Evolutionary conservation across 2,113 vertebrate genomes (phyloP), one percentile per base, ranked within the genome.

Genomic region (Semnornis frantzii): DNA sequence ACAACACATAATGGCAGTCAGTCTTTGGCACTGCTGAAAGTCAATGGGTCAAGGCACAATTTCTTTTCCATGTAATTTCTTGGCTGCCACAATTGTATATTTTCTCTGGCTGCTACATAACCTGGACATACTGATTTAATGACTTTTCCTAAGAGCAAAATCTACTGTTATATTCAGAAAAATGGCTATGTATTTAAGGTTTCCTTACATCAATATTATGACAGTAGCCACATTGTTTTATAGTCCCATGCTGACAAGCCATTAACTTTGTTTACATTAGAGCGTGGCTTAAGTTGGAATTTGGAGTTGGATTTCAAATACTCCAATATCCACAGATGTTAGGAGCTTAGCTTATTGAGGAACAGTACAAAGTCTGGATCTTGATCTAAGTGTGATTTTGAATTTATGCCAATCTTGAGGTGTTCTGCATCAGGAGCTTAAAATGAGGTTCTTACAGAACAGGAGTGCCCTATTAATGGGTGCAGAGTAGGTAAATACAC

Each of bases 201-300:
- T 82, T 83, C 89, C 93, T 94, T 96, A 83, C 87, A 93, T 93
- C 95, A 96, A 92, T 97, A 97, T 96, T 94, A 94, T 97, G 89
- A 96, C 92, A 93, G 95, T 94, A 94, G 89, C 96, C 89, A 91
- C 93, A 97, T 94, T 96, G 93, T 93, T 94, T 96, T 94, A 94
- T 81, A 97, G 87, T 72, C 85, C 75, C 91, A 91, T 90, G 87
- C 94, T 96, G 95, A 96, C 94, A 95, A 95, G 85, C 87, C 85
- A 96, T 96, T 96, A 96, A 95, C 92, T 92, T 87, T 94, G 87
- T 96, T 97, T 96, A 95, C 80, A 65, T 87, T 95, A 92, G 23
- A 78, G 65, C 62, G 2, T 85, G 89, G 93, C 81, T 94, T 89
- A 95, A 88, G 65, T 30, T 92, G 94, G 92, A 95, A 95, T 96